Percentiles rank a stretch among this genome's conserved stretches.
Conservation (phyloP, 2,888 invertebrate species). For the Luffia ferchaultella region DNA sequence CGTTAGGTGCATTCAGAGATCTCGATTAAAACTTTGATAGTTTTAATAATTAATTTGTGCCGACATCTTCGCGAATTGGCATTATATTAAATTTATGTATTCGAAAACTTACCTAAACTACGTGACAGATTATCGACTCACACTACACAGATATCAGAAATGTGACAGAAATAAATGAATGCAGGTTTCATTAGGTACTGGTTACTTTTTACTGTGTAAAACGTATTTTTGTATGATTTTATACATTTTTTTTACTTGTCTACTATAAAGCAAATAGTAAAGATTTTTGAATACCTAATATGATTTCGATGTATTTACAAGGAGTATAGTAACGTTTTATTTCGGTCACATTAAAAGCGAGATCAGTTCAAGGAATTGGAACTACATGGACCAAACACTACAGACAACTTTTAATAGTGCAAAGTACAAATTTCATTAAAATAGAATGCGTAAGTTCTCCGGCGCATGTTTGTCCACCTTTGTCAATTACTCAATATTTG, state of each 20-base stretch:
- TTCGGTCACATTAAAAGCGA: constrained; percentile 15
- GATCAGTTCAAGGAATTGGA: constrained; percentile 28
- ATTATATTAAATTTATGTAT: too few species aligned
- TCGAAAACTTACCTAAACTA: too few species aligned
- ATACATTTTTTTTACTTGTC: background rate
- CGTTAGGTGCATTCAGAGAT: background rate
- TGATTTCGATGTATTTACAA: constrained; percentile 16
- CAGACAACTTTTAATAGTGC: constrained; percentile 50
- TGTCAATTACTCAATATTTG: constrained; percentile 65
- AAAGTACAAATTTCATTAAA: constrained; percentile 63
- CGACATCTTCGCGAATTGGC: too few species aligned
- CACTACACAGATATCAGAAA: too few species aligned
- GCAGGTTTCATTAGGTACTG: too few species aligned
- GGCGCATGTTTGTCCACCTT: constrained; percentile 63
- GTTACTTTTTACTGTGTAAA: constrained; percentile 2
- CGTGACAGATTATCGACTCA: too few species aligned
- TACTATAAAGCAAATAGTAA: background rate
- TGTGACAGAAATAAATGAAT: too few species aligned
- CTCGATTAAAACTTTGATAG: background rate
- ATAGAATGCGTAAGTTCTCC: constrained; percentile 56
- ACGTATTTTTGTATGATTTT: constrained; percentile 10
- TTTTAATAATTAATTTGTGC: background rate
- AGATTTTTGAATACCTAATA: background rate
- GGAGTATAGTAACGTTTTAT: constrained; percentile 15
- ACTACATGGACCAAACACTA: constrained; percentile 61